A percentile compares a stretch with the other conserved stretches of the same genome.
These are phyloP conservation scores for Ploceus nigricollis DNA, from an alignment of 2,113 vertebrate species.

Conservation along the genomic window DNA sequence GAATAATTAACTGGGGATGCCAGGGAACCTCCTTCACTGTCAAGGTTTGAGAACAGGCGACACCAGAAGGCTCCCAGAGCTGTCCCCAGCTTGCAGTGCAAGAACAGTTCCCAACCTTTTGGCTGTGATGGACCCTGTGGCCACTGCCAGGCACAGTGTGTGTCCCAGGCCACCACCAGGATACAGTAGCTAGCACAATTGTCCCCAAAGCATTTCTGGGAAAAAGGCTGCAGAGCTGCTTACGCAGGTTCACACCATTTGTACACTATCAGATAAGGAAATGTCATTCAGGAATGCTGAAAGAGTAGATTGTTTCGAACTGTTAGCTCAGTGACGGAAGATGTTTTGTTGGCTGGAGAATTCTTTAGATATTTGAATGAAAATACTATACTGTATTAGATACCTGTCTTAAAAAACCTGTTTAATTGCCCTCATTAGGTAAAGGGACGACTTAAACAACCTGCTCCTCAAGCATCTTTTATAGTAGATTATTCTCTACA, in stretches of 20 bases:
- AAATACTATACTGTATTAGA: neutral
- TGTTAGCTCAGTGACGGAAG: neutral
- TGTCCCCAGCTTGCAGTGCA: neutral
- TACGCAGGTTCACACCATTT: neutral
- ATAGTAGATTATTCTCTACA: neutral
- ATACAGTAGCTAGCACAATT: neutral
- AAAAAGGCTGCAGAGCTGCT: neutral
- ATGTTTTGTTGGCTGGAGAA: neutral
- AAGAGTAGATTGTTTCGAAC: neutral
- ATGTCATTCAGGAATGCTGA: neutral
- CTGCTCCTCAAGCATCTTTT: neutral
- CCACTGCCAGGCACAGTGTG: neutral
- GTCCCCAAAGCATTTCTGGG: neutral
- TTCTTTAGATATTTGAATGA: neutral
- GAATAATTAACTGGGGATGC: neutral
- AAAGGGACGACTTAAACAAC: neutral
- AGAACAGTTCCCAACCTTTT: accelerated
- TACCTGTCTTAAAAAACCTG: neutral
- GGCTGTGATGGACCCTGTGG: neutral
- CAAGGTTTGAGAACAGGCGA: neutral
- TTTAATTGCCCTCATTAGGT: neutral
- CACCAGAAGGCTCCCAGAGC: neutral
- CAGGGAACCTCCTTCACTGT: neutral
- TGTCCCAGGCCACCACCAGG: neutral
- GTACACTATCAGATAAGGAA: neutral